Evolutionary conservation across 2,888 invertebrate species (phyloP), one percentile per base, ranked within the genome.

Genomic region (Mechanitis mazaeus): DNA sequence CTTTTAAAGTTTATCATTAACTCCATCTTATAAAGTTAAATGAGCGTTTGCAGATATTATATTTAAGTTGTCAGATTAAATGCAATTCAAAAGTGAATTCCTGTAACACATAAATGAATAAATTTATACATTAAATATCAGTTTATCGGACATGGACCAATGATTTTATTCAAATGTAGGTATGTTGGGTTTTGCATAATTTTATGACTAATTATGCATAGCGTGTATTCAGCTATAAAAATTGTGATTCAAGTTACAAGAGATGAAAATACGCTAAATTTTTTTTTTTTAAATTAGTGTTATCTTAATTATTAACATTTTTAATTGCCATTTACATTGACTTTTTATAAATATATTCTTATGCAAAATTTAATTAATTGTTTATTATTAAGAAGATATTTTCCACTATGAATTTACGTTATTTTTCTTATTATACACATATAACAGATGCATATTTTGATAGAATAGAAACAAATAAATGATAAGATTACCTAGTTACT

Each of bases 161-260:
- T 50, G 50, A 50, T 9, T 55, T n/a, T 20, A 55, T 38, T 55
- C 35, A 50, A 50, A 31, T 56, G 54, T 33, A 59, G 45, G 59
- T 20, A 20, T 20, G 54, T 63, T 56, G 56, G 56, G 56, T 45
- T 56, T 63, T 54, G 56, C 59, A 63, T 63, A 59, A 63, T 59
- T 63, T 54, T 56, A 42, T 47, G 53, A 45, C 45, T 28, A 38
- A 59, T 56, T 59, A 46, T 56, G 54, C 56, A 56, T 46, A 58
- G 55, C 45, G 54, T 33, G 31, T 33, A 38, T 20, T 20, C 20
- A 20, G 45, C 53, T 53, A 58, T 55, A 47, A 56, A 45, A 4
- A 38, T 56, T 38, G 45, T 42, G 55, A 53, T 12, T 60, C 56
- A 56, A 45, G 50, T 60, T 47, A 31, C 6, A 31, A 50, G 50